Percentiles rank a stretch among this genome's conserved stretches.
These are phyloP conservation scores for Xestoiulus laeticollis DNA, from an alignment of 2,888 invertebrate species.

Conservation along the genomic window DNA sequence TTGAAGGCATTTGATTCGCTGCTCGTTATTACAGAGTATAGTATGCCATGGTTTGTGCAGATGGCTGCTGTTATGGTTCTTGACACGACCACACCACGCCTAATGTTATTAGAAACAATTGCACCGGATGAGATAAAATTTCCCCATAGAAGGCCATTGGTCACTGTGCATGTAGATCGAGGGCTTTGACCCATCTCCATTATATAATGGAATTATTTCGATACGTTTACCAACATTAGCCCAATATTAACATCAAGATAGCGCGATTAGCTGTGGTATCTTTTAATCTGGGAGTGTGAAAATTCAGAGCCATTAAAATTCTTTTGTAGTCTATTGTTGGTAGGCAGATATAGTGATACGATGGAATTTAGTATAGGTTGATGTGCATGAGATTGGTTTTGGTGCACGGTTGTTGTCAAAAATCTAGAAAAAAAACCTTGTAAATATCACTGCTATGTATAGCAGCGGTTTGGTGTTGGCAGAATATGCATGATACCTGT, in stretches of 20 bases:
- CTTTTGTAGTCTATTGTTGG: conserved; percentile 23
- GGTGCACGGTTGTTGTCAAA: not conserved
- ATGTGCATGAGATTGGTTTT: not conserved
- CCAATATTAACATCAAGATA: conserved; percentile 10
- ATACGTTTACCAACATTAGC: not conserved
- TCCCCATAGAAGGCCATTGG: conserved; percentile 17
- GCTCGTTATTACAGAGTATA: too few species aligned
- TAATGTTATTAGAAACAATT: conserved; percentile 15
- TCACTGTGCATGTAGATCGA: conserved; percentile 35
- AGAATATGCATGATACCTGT: not conserved
- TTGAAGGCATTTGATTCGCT: too few species aligned
- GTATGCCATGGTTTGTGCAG: not conserved
- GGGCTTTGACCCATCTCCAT: conserved; percentile 35
- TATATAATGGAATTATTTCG: not conserved
- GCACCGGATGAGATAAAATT: conserved; percentile 23
- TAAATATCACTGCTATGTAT: too few species aligned
- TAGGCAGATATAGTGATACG: not conserved
- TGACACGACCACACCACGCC: not conserved
- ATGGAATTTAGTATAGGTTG: not conserved
- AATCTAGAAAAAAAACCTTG: not conserved
- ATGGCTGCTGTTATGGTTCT: not conserved
- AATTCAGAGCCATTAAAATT: not conserved
- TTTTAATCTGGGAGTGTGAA: not conserved
- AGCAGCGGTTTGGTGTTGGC: not conserved
- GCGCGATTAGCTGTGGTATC: not conserved